These are phyloP conservation scores for Zaprionus capensis DNA, from an alignment of 1,140 invertebrate genomes.

Conservation along the genomic window DNA sequence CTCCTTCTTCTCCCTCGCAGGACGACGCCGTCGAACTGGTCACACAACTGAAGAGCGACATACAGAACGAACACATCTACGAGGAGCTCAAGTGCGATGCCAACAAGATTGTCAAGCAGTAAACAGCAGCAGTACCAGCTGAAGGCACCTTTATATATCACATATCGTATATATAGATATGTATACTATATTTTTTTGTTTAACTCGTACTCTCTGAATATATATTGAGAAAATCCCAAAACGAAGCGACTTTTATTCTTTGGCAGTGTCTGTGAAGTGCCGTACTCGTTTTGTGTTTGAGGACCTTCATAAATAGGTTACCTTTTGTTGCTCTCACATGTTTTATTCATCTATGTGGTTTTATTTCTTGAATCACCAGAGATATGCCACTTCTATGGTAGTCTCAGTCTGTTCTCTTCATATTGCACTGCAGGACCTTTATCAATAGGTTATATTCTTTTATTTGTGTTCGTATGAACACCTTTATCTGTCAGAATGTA, in stretches of 20 bases:
- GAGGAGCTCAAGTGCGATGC: conserved; percentile 64
- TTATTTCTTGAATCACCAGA: too few species aligned
- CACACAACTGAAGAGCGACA: conserved; percentile 60
- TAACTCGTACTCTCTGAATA: conserved; percentile 5
- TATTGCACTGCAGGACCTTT: too few species aligned
- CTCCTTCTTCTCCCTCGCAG: conserved; percentile 27
- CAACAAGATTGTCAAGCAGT: conserved; percentile 68
- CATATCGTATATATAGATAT: conserved; percentile 25
- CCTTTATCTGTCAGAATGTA: too few species aligned
- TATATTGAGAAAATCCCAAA: not conserved
- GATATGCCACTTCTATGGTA: too few species aligned
- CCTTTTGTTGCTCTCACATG: not conserved
- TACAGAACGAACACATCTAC: conserved; percentile 65
- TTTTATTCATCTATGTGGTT: too few species aligned
- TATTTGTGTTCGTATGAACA: too few species aligned
- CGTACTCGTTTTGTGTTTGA: not conserved
- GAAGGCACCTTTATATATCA: conserved; percentile 11
- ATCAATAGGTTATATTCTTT: too few species aligned
- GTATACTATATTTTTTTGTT: conserved; percentile 20
- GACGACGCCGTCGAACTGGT: conserved; percentile 65
- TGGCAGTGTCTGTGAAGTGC: not conserved
- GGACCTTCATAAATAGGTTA: not conserved
- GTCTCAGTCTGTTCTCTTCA: too few species aligned
- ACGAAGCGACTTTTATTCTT: not conserved
- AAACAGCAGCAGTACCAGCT: not conserved